Evolutionary conservation across 2,113 vertebrate species (phyloP), one percentile per base, ranked within the genome.

Genomic region (Aldabrachelys gigantea): DNA sequence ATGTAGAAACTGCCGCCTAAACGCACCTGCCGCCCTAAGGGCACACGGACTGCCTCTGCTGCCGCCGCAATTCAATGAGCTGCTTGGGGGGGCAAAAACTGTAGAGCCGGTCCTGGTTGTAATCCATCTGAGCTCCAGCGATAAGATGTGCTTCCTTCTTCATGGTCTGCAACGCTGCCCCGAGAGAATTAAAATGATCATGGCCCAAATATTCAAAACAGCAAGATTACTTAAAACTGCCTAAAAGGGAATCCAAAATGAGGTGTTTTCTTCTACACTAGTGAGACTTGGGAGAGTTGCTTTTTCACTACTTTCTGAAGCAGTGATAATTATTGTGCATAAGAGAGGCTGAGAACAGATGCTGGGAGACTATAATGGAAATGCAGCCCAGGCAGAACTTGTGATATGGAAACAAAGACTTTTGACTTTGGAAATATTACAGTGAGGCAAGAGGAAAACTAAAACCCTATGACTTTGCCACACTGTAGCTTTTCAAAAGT

Each of bases 291-390:
- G 8, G 38, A 8, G 2, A 3, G 35, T 81, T 85, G 38, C 62
- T 49, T 4, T 59, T 50, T 53, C 53, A 53, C 29, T 0, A 0
- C 56, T 56, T 13, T 52, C 31, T 19, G 0, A 13, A 49, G 80
- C 5, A 47, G 47, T 0, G 0, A 4, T 4, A 54, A n/a, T 2
- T 31, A 29, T 9, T 17, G n/a, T 2, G 50, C 14, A 13, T 27
- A 65, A 81, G 27, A 0, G 7, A 80, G 38, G 24, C 16, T 27
- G 91, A 44, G 24, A 84, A 52, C 35, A 38, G 65, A 72, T 10
- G 10, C 83, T 29, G 7, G 10, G 27, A 16, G 21, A 12, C 4
- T 44, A 6, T 35, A 57, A 6, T 0, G 0, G 54, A 86, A 82
- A 80, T 21, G 24, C 35, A 92, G 19, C 16, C 27, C 2, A 14